phyloP scores from a whole-genome alignment of 1,140 invertebrate genomes.

The Araneus ventricosus region DNA sequence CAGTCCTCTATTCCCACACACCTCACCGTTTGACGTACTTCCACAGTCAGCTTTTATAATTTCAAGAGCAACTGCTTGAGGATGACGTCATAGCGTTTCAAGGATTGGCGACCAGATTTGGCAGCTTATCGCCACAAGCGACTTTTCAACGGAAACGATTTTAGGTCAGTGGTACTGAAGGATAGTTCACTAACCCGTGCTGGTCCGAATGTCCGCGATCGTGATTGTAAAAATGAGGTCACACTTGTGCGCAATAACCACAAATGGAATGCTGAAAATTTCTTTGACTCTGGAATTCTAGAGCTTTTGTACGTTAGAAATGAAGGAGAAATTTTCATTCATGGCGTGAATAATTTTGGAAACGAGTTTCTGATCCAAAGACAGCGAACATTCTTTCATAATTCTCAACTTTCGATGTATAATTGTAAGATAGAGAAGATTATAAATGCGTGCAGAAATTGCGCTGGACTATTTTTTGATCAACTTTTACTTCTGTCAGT shows the following conservation, averaged over 20 bases:
- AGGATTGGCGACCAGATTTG: background rate
- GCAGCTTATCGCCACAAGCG: background rate
- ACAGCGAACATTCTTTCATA: too few species aligned
- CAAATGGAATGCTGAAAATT: background rate
- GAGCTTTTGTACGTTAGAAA: too few species aligned
- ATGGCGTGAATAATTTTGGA: too few species aligned
- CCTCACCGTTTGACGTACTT: background rate
- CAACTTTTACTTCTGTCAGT: too few species aligned
- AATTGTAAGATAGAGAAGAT: too few species aligned
- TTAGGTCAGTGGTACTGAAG: background rate
- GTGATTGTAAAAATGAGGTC: background rate
- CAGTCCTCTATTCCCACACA: background rate
- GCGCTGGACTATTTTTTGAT: too few species aligned
- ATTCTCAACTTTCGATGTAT: too few species aligned
- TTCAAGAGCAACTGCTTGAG: background rate
- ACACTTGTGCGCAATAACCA: background rate
- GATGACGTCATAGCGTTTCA: background rate
- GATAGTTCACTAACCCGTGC: background rate
- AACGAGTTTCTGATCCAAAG: too few species aligned
- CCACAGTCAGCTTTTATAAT: background rate
- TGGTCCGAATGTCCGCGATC: background rate
- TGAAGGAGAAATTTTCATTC: too few species aligned
- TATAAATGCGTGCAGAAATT: too few species aligned
- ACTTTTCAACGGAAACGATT: background rate
- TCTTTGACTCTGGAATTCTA: background rate